phyloP scores from a whole-genome alignment of 2,113 vertebrate genomes.

The Mixornis gularis region DNA sequence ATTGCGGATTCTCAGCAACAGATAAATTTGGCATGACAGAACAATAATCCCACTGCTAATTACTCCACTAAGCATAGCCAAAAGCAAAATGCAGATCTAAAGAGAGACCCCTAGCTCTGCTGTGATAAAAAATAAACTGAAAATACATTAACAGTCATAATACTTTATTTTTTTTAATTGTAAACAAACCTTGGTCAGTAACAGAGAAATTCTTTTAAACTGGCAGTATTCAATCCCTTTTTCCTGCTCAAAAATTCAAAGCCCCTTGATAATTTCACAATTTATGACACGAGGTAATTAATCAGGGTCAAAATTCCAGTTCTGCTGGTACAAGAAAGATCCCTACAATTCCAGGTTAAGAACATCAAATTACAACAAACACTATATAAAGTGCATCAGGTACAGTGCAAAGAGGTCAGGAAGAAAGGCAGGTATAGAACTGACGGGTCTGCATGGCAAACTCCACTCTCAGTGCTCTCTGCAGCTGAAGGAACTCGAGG shows the following conservation, averaged over 20 bases:
- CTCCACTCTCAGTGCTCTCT: neutral
- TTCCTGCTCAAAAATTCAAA: neutral
- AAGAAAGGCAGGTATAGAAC: slow-evolving; percentile 18
- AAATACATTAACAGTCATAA: neutral
- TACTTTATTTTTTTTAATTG: slow-evolving; percentile 49
- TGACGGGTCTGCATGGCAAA: neutral
- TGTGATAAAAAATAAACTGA: neutral
- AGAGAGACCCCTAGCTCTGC: neutral
- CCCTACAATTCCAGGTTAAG: slow-evolving; percentile 18
- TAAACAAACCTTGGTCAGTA: slow-evolving; percentile 40
- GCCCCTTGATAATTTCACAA: neutral
- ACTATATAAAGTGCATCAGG: slow-evolving; percentile 73
- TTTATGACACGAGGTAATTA: slow-evolving; percentile 24
- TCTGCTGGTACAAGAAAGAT: slow-evolving; percentile 49
- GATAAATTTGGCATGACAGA: neutral
- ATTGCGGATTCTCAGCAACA: neutral
- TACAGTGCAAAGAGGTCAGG: slow-evolving; percentile 74
- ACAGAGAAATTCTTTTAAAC: neutral
- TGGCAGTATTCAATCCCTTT: slow-evolving; percentile 39
- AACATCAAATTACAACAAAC: slow-evolving; percentile 29
- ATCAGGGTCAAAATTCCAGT: slow-evolving; percentile 31
- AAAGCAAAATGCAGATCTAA: neutral
- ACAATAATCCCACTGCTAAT: neutral
- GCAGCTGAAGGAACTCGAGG: neutral
- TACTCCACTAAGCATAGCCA: neutral